Base-by-base conservation (phyloP, 2,888 invertebrate genomes). In the Spisula subtruncata region DNA sequence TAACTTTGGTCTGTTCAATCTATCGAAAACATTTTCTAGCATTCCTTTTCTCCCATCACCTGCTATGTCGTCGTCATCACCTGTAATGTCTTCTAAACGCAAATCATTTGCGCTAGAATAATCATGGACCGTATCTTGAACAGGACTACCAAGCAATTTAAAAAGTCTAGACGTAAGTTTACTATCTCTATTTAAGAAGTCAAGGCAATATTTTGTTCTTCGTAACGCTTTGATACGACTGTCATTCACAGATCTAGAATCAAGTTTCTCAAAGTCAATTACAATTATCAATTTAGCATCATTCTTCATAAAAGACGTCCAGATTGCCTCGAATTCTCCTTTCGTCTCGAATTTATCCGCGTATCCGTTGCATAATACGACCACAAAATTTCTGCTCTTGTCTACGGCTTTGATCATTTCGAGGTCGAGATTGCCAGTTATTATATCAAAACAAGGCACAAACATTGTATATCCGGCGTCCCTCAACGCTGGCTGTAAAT, bases 241-340 rank as follows among this genome's bases (percentile, higher is more conserved):
- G 29, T 83, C 82, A 1, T 60, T 56, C 8, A 83, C 35, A 16
- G 56, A 48, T 29, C 56, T 35, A 56, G 82, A 32, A 56, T 20
- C 35, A 20, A 83, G 35, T 56, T 83, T 60, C 18, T 83, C 82
- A 56, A 35, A 60, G 35, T 83, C 56, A n/a, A 83, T 83, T 4
- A 83, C 18, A 18, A 83, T 35, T 0, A 83, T 83, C 32, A 35
- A 20, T 60, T 83, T 83, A 60, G 82, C 29, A 18, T 83, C 56
- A 54, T 83, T 32, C 6, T 16, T 32, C 10, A n/a, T 14, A 14
- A 83, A 83, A 5, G 56, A 35, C 8, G 29, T 35, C 82, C 82
- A 83, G 2, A 83, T 83, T 5, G 82, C 35, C 14, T 83, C 60
- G 12, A 83, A 60, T n/a, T 83, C 82, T 0, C 20, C 4, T 1